A percentile compares a stretch with the other conserved stretches of the same genome.
phyloP scores from a whole-genome alignment of 2,113 vertebrate species.

The Tretioscincus oriximinensis region DNA sequence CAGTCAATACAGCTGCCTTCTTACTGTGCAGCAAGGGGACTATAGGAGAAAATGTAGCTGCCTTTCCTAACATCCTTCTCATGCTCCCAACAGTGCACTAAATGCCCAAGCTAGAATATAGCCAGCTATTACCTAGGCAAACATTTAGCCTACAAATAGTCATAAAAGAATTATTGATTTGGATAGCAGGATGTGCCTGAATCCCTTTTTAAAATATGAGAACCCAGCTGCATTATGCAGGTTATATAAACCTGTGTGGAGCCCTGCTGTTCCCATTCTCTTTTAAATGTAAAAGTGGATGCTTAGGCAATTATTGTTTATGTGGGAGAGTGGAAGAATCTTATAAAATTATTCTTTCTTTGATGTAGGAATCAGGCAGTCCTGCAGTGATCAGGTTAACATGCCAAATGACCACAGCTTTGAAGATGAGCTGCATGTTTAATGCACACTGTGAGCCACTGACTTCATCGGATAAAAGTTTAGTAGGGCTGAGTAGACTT shows the following conservation, averaged over 20 bases:
- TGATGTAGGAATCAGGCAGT: slow-evolving; percentile 63
- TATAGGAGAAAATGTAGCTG: not conserved
- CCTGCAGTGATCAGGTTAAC: slow-evolving; percentile 65
- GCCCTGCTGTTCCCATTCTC: slow-evolving; percentile 40
- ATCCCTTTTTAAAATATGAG: slow-evolving; percentile 18
- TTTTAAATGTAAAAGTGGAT: slow-evolving; percentile 58
- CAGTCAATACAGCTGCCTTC: not conserved
- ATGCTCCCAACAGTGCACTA: not conserved
- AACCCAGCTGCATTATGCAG: not conserved
- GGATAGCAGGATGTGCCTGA: slow-evolving; percentile 9
- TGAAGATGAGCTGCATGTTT: slow-evolving; percentile 55
- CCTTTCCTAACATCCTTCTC: not conserved
- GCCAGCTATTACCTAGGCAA: not conserved
- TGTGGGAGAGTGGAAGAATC: slow-evolving; percentile 39
- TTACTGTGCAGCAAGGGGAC: not conserved
- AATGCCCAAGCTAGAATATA: slow-evolving; percentile 13
- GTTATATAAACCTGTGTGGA: slow-evolving; percentile 36
- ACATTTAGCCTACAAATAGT: not conserved
- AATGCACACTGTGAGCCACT: slow-evolving; percentile 54
- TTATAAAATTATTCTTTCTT: slow-evolving; percentile 60
- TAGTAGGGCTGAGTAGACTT: slow-evolving; percentile 60
- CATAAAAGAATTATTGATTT: slow-evolving; percentile 24
- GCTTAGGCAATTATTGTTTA: slow-evolving; percentile 57
- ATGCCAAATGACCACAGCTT: slow-evolving; percentile 63
- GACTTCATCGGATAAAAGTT: slow-evolving; percentile 58